Percentiles rank a stretch among this genome's conserved stretches.
Conservation (phyloP, 1,140 invertebrate genomes). For the Heliconius hewitsoni region DNA sequence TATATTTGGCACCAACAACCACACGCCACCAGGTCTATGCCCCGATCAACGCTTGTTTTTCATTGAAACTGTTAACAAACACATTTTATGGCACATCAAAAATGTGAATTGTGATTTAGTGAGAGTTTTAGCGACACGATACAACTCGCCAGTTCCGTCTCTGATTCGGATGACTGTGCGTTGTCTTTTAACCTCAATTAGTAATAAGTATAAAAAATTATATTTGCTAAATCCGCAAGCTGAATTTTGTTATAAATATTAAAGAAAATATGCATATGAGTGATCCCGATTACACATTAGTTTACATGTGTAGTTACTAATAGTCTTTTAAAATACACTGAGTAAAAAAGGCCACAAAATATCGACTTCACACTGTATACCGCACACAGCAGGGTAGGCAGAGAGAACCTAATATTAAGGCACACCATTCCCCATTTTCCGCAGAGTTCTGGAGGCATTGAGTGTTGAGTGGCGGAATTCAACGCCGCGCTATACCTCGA, state of each 20-base stretch:
- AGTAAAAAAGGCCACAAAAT: too few relatives aligned
- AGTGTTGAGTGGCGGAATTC: too few relatives aligned
- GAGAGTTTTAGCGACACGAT: slow-evolving; percentile 12
- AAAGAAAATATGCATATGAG: neutral
- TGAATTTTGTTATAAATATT: neutral
- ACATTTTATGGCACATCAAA: slow-evolving; percentile 33
- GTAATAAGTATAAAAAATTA: neutral
- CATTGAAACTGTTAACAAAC: slow-evolving; percentile 29
- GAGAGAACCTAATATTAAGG: too few relatives aligned
- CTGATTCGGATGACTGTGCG: slow-evolving; percentile 27
- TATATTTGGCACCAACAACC: neutral
- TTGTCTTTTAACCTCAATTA: slow-evolving; percentile 38
- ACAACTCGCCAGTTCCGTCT: slow-evolving; percentile 39
- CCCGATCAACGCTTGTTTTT: slow-evolving; percentile 4
- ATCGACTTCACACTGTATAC: too few relatives aligned
- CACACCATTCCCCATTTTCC: too few relatives aligned
- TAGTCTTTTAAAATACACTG: too few relatives aligned
- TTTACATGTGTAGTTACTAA: too few relatives aligned
- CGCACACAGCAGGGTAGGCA: too few relatives aligned
- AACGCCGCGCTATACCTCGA: too few relatives aligned
- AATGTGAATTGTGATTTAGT: slow-evolving; percentile 40
- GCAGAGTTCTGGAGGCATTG: too few relatives aligned
- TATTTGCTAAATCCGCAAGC: neutral
- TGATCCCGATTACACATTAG: too few relatives aligned
- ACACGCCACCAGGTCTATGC: neutral